Percentiles rank a stretch among this genome's conserved stretches.
Conservation (phyloP, 1,140 invertebrate species). For the Drosophila gunungcola region DNA sequence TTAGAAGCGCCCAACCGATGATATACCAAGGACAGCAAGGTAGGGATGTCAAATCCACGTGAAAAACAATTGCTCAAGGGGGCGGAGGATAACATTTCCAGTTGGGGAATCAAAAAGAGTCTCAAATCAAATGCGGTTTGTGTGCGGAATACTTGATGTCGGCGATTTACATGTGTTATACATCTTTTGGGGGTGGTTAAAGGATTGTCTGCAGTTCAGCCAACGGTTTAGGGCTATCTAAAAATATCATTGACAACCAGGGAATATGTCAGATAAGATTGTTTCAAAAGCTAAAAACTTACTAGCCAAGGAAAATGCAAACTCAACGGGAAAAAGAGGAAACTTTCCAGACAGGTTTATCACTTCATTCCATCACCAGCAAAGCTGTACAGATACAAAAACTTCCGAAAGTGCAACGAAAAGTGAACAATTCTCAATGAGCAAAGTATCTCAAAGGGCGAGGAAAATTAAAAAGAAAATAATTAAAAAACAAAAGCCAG, state of each 20-base stretch:
- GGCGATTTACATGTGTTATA: slow-evolving; percentile 57
- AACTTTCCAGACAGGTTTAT: slow-evolving; percentile 83
- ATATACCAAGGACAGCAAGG: slow-evolving; percentile 8
- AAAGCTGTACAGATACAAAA: slow-evolving; percentile 48
- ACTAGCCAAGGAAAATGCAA: slow-evolving; percentile 49
- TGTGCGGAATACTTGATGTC: slow-evolving; percentile 65
- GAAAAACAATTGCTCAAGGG: slow-evolving; percentile 11
- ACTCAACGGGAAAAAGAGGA: slow-evolving; percentile 42
- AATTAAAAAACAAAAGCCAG: slow-evolving; percentile 73
- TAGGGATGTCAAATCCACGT: slow-evolving; percentile 28
- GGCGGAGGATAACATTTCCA: slow-evolving; percentile 20
- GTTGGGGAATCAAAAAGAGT: slow-evolving; percentile 38
- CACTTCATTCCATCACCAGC: slow-evolving; percentile 73
- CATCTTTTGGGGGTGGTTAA: slow-evolving; percentile 2
- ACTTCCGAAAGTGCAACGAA: slow-evolving; percentile 41
- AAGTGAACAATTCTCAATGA: slow-evolving; percentile 56
- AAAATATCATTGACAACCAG: slow-evolving; percentile 37
- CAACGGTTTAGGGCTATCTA: slow-evolving; percentile 9
- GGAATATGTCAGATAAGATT: slow-evolving; percentile 53
- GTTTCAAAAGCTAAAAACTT: slow-evolving; percentile 39
- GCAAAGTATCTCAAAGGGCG: slow-evolving; percentile 33
- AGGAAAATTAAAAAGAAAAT: slow-evolving; percentile 52
- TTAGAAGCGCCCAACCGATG: slow-evolving; percentile 14
- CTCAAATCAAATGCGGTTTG: slow-evolving; percentile 49
- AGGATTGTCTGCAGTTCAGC: slow-evolving; percentile 12